Conservation (phyloP, 2,797 vertebrate genomes). For the Anniella stebbinsi region DNA sequence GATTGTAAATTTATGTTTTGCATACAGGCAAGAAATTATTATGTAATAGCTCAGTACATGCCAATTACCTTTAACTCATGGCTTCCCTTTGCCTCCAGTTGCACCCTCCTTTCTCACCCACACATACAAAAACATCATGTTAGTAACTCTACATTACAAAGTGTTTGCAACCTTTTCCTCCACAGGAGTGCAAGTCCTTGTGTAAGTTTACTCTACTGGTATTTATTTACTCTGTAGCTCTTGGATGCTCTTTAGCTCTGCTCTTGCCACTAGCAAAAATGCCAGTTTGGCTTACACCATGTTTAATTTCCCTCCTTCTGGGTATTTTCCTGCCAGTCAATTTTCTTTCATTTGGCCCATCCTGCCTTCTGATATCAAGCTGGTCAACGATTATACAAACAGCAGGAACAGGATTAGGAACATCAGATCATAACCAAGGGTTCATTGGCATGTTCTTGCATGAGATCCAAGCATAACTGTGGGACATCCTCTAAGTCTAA, state of each 20-base stretch:
- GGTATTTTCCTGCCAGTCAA: not conserved
- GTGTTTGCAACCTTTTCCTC: not conserved
- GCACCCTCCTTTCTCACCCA: not conserved
- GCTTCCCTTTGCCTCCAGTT: not conserved
- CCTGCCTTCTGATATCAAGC: not conserved
- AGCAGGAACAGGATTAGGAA: conserved; percentile 11
- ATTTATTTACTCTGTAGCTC: not conserved
- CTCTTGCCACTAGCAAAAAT: not conserved
- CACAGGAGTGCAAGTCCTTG: not conserved
- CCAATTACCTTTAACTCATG: not conserved
- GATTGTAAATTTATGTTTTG: not conserved
- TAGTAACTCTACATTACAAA: not conserved
- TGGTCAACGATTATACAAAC: conserved; percentile 13
- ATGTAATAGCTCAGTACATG: not conserved
- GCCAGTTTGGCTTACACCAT: conserved; percentile 7
- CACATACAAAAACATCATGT: not conserved
- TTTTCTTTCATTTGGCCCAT: conserved; percentile 2
- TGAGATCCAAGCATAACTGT: not conserved
- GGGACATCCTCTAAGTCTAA: not conserved
- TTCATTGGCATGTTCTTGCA: not conserved
- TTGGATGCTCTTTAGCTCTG: not conserved
- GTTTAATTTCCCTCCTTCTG: not conserved
- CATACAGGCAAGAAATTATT: not conserved
- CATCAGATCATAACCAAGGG: not conserved
- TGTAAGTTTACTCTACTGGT: not conserved